These are phyloP conservation scores for Catonia carolina DNA, from an alignment of 2,888 invertebrate genomes.

Conservation along the genomic window DNA sequence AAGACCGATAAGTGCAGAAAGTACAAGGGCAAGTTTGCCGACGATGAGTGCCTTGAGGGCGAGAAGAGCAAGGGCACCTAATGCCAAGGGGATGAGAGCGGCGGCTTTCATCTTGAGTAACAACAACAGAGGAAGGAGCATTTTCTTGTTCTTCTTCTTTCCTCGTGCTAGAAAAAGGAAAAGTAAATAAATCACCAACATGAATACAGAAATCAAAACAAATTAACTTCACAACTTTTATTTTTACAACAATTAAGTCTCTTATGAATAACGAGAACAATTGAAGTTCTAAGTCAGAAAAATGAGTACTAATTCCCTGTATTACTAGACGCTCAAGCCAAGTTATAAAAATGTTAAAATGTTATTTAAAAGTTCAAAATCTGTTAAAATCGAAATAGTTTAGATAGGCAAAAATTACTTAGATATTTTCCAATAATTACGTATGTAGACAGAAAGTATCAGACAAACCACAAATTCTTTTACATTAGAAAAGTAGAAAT, in stretches of 20 bases:
- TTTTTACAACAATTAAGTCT: background rate
- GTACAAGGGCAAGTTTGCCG: conserved; percentile 73
- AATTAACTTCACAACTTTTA: background rate
- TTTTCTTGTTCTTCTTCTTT: conserved; percentile 73
- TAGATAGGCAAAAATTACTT: no score
- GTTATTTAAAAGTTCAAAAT: no score
- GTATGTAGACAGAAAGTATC: no score
- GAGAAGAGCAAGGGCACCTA: conserved; percentile 68
- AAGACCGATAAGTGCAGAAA: conserved; percentile 67
- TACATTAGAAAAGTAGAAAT: no score
- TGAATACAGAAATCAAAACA: background rate
- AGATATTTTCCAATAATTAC: no score
- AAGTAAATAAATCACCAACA: background rate
- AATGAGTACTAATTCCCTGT: no score
- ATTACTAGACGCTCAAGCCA: no score
- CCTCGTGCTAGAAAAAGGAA: conserved; percentile 56
- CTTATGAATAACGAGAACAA: no score
- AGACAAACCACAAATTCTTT: no score
- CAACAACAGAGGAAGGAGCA: conserved; percentile 65
- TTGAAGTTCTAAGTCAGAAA: no score
- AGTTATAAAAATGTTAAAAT: no score
- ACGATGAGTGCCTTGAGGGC: conserved; percentile 79
- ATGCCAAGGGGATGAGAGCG: conserved; percentile 66
- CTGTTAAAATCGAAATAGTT: no score
- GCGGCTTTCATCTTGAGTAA: conserved; percentile 74